Evolutionary conservation across 2,113 vertebrate genomes (phyloP), one percentile per base, ranked within the genome.

Genomic region (Danionella cerebrum): DNA sequence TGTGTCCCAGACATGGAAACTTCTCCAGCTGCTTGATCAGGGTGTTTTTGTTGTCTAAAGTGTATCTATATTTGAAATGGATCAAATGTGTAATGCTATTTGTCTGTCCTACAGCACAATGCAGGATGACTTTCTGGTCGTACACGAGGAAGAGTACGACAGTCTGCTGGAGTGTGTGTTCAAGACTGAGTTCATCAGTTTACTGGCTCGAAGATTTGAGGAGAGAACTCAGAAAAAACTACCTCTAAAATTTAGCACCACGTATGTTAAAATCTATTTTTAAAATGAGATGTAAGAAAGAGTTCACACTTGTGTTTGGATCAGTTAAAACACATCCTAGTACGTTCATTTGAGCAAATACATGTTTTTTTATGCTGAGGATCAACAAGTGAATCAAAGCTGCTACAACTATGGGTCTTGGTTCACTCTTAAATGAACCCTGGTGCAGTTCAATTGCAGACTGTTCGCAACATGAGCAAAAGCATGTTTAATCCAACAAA

Each of bases 71-170:
- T n/a, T n/a, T n/a, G n/a, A n/a, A n/a, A 31, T 21, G 6, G 27
- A 60, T 44, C 25, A 31, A 45, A 24, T 11, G 42, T 48, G 42
- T 22, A 33, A 36, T 24, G 14, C 3, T 35, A 27, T 18, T 39
- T 50, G 31, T 42, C 24, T 60, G 11, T 18, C 22, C 70, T 70
- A 9, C 85, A 97, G 95, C 65, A 88, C 92, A 2, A 81, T 96
- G 89, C 94, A 98, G 76, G 94, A 97, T 48, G 95, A 97, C 79
- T 82, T 97, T 45, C 83, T 98, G 69, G 90, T 98, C 76, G 80
- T 98, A 6, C 94, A 98, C 0, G 96, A 98, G 77, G 94, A 98
- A 81, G 95, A 97, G 65, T 98, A 98, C 0, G 95, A 98, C 81
- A 97, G 94, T 70, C 86, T 98, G 83, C 88, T 98, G 0, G 93